phyloP scores from a whole-genome alignment of 2,888 invertebrate species.

The Embidobia sp. region DNA sequence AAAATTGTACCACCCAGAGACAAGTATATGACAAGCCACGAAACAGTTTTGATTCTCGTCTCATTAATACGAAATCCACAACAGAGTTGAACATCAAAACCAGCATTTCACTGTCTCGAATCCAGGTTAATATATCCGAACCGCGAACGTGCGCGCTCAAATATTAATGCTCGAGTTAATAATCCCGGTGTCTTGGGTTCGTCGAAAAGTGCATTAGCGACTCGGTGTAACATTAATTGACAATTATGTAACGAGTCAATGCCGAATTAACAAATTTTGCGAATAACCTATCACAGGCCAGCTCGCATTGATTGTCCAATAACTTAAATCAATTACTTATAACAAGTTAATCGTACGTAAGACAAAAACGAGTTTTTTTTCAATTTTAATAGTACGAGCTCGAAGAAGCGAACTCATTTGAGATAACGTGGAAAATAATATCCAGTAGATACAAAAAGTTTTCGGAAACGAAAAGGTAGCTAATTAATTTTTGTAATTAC shows the following conservation, averaged over 20 bases:
- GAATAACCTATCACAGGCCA: conserved; percentile 38
- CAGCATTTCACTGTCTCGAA: too few species aligned
- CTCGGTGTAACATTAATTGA: conserved; percentile 20
- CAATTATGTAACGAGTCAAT: conserved; percentile 23
- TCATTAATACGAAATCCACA: too few species aligned
- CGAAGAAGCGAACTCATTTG: too few species aligned
- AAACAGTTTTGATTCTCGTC: too few species aligned
- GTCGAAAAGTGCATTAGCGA: conserved; percentile 12
- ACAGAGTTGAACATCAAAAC: too few species aligned
- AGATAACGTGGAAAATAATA: too few species aligned
- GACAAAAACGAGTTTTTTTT: conserved; percentile 15
- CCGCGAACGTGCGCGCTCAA: neutral
- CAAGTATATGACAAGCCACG: too few species aligned
- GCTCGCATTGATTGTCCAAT: too few species aligned
- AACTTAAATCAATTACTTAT: conserved; percentile 46
- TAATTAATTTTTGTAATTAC: conserved; percentile 22
- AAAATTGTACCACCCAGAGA: too few species aligned
- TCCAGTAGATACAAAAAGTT: neutral
- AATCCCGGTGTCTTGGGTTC: neutral
- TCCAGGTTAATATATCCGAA: neutral
- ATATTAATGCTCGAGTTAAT: conserved; percentile 1
- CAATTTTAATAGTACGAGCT: too few species aligned
- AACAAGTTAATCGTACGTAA: conserved; percentile 41
- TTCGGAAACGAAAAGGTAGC: neutral
- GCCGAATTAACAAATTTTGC: conserved; percentile 38